Evolutionary conservation across 2,888 invertebrate species (phyloP).

Genomic region (Melitaea athalia): DNA sequence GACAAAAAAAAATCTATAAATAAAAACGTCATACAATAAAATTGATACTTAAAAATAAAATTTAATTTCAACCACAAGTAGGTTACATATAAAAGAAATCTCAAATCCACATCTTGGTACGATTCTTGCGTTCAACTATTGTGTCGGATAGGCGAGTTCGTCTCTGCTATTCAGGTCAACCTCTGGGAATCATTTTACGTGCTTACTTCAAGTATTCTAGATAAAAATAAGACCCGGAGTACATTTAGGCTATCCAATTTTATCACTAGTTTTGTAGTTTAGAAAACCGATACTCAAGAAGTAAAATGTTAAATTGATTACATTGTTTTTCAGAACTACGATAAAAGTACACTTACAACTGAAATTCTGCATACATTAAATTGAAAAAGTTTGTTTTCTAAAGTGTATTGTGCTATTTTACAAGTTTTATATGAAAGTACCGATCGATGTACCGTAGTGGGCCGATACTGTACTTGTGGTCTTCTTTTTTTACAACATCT

Average conservation of each 20-base stretch:
- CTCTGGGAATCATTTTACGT: slow-evolving; percentile 34
- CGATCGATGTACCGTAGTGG: too few relatives aligned
- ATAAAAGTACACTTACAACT: too few relatives aligned
- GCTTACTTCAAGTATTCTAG: slow-evolving; percentile 34
- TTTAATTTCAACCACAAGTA: slow-evolving; percentile 34
- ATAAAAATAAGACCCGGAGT: slow-evolving; percentile 25
- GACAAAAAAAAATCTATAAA: too few relatives aligned
- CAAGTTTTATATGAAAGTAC: too few relatives aligned
- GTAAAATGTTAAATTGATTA: not conserved
- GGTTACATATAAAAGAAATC: slow-evolving; percentile 34
- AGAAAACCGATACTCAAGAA: not conserved
- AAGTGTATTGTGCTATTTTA: too few relatives aligned
- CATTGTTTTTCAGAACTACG: not conserved
- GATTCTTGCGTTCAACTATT: slow-evolving; percentile 31
- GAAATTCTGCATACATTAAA: too few relatives aligned
- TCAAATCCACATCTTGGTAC: slow-evolving; percentile 37
- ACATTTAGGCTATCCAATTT: slow-evolving; percentile 25
- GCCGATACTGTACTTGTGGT: too few relatives aligned
- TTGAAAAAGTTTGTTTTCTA: too few relatives aligned
- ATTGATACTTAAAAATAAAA: slow-evolving; percentile 20
- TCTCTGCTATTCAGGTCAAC: slow-evolving; percentile 35
- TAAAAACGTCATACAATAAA: too few relatives aligned
- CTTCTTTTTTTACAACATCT: too few relatives aligned
- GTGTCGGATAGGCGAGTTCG: slow-evolving; percentile 35
- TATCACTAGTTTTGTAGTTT: slow-evolving; percentile 15